Conservation (phyloP, 2,797 vertebrate species). For the Dendrocincla fuliginosa region DNA sequence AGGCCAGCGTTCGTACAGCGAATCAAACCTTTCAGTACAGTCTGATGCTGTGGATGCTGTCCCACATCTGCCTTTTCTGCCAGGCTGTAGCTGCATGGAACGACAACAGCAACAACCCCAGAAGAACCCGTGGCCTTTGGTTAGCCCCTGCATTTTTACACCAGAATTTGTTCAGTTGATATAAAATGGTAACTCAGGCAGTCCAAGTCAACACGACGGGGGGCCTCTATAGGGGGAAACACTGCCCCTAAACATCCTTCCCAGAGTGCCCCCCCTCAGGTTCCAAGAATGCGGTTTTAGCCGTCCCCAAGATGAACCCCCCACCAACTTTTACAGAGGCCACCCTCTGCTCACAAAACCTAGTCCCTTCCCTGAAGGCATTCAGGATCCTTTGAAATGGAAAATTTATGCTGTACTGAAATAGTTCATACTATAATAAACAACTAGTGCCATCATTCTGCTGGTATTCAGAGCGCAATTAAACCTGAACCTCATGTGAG, state of each 20-base stretch:
- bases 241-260: background rate
- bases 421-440: constrained; percentile 28
- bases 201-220: background rate
- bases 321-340: background rate
- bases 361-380: background rate
- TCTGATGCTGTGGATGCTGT: background rate
- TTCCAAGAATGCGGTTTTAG: background rate
- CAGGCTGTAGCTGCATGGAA: background rate
- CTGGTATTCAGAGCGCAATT: background rate
- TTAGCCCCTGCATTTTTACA: background rate
- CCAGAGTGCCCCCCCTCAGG: background rate
- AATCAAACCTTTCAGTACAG: background rate
- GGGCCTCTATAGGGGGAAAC: background rate
- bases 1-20: background rate
- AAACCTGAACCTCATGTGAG: background rate
- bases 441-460: constrained; percentile 40
- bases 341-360: background rate
- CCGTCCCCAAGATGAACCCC: background rate
- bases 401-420: constrained; percentile 49
- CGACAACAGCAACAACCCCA: background rate
- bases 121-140: background rate
- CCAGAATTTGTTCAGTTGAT: background rate
- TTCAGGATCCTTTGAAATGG: constrained; percentile 22
- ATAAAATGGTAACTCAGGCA: constrained; percentile 2
- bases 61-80: background rate